Conservation (phyloP, 92 coral and sea anemone species). For the Isaurus tuberculatus region DNA sequence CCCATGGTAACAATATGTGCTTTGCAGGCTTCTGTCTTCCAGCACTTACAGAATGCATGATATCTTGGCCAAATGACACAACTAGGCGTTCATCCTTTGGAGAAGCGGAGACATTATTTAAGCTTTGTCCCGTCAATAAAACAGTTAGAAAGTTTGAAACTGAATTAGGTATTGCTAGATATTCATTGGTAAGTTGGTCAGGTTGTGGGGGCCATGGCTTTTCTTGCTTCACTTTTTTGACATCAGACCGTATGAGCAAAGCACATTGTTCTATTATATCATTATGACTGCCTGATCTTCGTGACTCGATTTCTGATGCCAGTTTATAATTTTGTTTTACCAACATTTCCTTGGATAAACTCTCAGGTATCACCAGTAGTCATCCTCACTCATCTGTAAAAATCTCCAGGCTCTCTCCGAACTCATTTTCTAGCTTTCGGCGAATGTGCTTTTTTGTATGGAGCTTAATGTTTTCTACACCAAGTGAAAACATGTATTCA, state of each 20-base stretch:
- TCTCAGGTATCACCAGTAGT: background rate
- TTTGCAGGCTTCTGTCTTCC: slow-evolving; percentile 14
- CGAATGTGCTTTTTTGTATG: background rate
- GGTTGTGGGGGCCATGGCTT: background rate
- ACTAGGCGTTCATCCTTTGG: background rate
- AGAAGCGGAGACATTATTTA: slow-evolving; percentile 17
- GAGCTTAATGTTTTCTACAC: background rate
- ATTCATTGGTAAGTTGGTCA: slow-evolving; percentile 13
- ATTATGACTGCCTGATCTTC: too few relatives aligned
- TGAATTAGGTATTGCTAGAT: slow-evolving; percentile 13
- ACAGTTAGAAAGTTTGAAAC: slow-evolving; percentile 11
- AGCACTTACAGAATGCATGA: slow-evolving; percentile 3
- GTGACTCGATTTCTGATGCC: background rate
- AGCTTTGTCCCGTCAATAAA: slow-evolving; percentile 14
- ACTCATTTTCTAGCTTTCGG: background rate
- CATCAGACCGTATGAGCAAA: too few relatives aligned
- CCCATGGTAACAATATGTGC: slow-evolving; percentile 15
- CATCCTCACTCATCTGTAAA: background rate
- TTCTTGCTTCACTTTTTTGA: too few relatives aligned
- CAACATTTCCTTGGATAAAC: background rate
- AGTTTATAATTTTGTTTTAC: background rate
- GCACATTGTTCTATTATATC: too few relatives aligned
- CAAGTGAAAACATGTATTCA: background rate
- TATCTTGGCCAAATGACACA: slow-evolving; percentile 7
- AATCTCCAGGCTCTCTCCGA: background rate